Conservation (phyloP, 2,797 vertebrate species). For the Merluccius polli region DNA sequence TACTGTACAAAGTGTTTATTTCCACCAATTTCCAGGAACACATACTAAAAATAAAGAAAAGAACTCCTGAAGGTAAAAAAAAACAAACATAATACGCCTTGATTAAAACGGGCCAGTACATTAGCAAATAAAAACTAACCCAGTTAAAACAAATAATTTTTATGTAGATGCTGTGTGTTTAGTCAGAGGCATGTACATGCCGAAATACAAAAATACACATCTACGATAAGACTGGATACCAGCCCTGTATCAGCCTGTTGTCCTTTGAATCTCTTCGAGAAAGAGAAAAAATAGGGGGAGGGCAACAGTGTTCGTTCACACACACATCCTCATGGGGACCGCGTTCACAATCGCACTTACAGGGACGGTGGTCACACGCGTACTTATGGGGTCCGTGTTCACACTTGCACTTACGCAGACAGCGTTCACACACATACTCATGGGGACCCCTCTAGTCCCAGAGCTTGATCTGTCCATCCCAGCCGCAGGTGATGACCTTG, state of each 20-base stretch:
- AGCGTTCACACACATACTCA: too few species aligned
- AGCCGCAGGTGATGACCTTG: slow-evolving; percentile 96
- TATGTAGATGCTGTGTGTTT: slow-evolving; percentile 19
- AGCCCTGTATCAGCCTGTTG: slow-evolving; percentile 52
- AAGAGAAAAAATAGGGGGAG: neutral
- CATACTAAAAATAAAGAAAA: slow-evolving; percentile 13
- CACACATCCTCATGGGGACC: neutral
- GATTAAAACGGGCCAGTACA: neutral
- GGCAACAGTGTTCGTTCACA: neutral
- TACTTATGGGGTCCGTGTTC: neutral
- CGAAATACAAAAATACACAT: slow-evolving; percentile 45
- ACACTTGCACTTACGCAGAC: neutral
- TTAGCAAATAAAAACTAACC: neutral
- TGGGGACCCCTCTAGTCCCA: slow-evolving; percentile 80
- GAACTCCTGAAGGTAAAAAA: slow-evolving; percentile 18
- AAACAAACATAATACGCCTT: slow-evolving; percentile 1
- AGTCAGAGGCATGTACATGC: neutral
- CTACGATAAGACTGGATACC: slow-evolving; percentile 74
- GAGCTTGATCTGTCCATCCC: slow-evolving; percentile 97
- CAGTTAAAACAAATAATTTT: slow-evolving; percentile 31
- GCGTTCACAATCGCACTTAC: neutral
- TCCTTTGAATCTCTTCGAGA: slow-evolving; percentile 18
- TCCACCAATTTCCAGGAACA: slow-evolving; percentile 40
- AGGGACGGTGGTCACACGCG: neutral
- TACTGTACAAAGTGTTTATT: slow-evolving; percentile 65